phyloP scores from a whole-genome alignment of 2,797 vertebrate genomes.

The Psittacula echo region DNA sequence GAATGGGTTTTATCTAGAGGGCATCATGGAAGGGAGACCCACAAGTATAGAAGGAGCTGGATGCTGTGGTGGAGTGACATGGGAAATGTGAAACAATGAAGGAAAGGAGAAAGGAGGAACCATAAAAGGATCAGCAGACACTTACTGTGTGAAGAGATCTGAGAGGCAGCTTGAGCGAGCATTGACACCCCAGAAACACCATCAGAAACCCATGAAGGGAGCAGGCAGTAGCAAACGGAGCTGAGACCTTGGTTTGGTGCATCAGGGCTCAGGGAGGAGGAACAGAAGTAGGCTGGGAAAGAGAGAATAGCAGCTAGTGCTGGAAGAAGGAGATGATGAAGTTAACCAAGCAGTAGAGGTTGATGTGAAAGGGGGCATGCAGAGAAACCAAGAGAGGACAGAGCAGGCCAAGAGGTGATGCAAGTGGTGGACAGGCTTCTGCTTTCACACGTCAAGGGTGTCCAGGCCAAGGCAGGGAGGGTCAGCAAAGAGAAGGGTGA shows the following conservation, averaged over 20 bases:
- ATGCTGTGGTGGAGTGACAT: not conserved
- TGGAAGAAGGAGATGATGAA: not conserved
- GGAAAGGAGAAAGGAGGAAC: not conserved
- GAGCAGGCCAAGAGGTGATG: not conserved
- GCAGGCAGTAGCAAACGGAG: not conserved
- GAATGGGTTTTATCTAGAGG: not conserved
- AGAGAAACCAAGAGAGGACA: not conserved
- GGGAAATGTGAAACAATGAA: not conserved
- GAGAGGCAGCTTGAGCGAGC: not conserved
- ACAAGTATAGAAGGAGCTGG: not conserved
- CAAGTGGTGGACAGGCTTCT: not conserved
- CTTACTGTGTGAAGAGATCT: not conserved
- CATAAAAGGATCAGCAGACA: not conserved
- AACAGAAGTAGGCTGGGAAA: not conserved
- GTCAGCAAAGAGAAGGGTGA: not conserved
- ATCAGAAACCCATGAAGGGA: not conserved
- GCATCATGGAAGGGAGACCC: not conserved
- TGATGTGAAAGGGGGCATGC: not conserved
- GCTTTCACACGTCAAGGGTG: not conserved
- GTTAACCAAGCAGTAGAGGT: not conserved
- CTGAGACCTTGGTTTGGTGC: not conserved
- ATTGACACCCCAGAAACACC: not conserved
- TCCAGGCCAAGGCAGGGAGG: not conserved
- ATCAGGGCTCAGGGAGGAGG: not conserved
- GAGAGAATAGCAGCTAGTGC: not conserved